Evolutionary conservation across 1,140 invertebrate genomes (phyloP), one percentile per base, ranked within the genome.

Genomic region (Lysiphlebus fabarum): DNA sequence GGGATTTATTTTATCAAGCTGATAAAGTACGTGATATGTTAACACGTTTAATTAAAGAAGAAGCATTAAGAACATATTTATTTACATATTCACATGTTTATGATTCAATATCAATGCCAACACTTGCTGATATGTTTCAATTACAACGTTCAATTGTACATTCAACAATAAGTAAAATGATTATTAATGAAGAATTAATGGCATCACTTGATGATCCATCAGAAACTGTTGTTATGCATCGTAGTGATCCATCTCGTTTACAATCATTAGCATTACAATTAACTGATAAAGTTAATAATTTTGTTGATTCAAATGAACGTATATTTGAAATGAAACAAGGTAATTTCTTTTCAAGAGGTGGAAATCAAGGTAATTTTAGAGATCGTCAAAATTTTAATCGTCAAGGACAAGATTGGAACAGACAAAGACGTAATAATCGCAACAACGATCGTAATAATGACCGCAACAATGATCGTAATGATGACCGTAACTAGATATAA

Each of bases 91-190:
- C 95, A 5, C 92, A 96, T 72, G 94, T 99, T 8, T 99, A 99
- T 70, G 93, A 96, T 66, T 97, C 96, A 0, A 90, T 99, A 49
- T 97, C 94, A 0, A 89, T 99, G 71, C 86, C 84, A 5, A 91
- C 89, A 7, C 81, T 99, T 55, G 87, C 93, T 0, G 87, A 94
- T 60, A 97, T 98, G 93, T 99, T 99, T 76, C 90, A 98, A 68
- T 75, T 99, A 65, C 89, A 93, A 0, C 86, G 88, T 62, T 74
- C 87, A 9, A 84, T 89, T 45, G 96, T 98, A 14, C 95, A 99
- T 81, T 95, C 95, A 4, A 92, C 95, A 48, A 95, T 99, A 48
- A 97, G 95, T 68, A 99, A 99, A 81, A 99, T 99, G 98, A 99
- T 99, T 49, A 98, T 99, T 53, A 98, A 98, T 75, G 96, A 99